phyloP scores from a whole-genome alignment of 37 sponge, comb jelly and placozoan genomes.

The Corticium candelabrum region DNA sequence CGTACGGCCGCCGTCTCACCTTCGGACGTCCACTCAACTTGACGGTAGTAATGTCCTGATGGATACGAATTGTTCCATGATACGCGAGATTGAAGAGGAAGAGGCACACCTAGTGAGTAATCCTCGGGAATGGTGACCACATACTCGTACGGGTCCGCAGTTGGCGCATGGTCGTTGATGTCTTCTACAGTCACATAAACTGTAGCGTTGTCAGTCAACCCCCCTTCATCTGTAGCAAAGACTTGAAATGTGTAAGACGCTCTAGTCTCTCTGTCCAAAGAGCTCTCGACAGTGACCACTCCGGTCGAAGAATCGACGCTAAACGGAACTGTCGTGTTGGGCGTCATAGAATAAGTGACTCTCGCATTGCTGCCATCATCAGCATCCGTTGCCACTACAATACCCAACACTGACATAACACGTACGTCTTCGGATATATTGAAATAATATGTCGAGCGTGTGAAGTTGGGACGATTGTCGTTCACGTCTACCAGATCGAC shows the following conservation, averaged over 20 bases:
- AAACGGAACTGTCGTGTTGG: not conserved
- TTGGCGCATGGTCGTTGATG: constrained; percentile 31
- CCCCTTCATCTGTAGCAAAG: not conserved
- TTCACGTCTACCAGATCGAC: not conserved
- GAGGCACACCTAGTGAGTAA: no score
- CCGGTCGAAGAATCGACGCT: not conserved
- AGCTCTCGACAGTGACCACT: not conserved
- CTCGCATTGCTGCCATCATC: not conserved
- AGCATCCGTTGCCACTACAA: not conserved
- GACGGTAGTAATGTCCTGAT: no score
- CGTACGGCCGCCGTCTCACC: no score
- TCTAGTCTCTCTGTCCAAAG: not conserved
- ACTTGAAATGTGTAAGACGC: not conserved
- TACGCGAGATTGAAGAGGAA: no score
- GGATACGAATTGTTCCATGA: no score
- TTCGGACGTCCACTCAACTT: no score
- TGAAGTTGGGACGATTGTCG: not conserved
- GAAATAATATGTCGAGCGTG: not conserved
- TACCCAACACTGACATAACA: not conserved
- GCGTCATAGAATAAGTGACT: not conserved
- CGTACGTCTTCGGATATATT: not conserved
- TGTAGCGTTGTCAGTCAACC: not conserved
- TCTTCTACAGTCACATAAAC: constrained; percentile 34
- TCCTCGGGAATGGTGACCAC: no score
- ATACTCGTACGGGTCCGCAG: no score